A percentile compares a stretch with the other conserved stretches of the same genome.
phyloP scores from a whole-genome alignment of 2,797 vertebrate species.

The Xyrichtys novacula region DNA sequence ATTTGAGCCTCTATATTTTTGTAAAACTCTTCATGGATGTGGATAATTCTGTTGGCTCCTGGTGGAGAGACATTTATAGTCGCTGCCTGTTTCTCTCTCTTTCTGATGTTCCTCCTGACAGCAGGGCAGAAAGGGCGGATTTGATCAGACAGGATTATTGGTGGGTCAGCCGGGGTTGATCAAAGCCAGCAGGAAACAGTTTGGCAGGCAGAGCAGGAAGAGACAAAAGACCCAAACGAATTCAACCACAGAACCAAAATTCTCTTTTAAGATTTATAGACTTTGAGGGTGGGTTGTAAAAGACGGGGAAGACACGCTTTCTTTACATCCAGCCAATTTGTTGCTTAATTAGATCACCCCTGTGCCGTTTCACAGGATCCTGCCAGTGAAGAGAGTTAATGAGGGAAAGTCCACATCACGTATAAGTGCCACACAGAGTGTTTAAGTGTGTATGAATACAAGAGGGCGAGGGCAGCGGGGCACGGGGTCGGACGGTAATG shows the following conservation, averaged over 20 bases:
- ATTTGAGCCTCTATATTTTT: slow-evolving; percentile 9
- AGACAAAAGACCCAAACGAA: slow-evolving; percentile 27
- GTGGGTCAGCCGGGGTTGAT: slow-evolving; percentile 36
- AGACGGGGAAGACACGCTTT: slow-evolving; percentile 25
- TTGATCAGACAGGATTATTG: slow-evolving; percentile 32
- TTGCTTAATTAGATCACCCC: slow-evolving; percentile 25
- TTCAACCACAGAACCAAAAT: slow-evolving; percentile 25
- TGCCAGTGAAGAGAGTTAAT: slow-evolving; percentile 21
- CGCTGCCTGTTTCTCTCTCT: slow-evolving; percentile 24
- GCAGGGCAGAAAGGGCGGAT: slow-evolving; percentile 24
- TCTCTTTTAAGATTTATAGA: slow-evolving; percentile 20
- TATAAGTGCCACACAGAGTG: slow-evolving; percentile 41
- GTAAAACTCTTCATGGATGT: not conserved
- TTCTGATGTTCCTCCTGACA: slow-evolving; percentile 26
- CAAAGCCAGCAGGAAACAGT: slow-evolving; percentile 33
- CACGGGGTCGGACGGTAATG: slow-evolving; percentile 70
- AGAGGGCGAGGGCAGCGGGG: slow-evolving; percentile 54
- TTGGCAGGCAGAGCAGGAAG: slow-evolving; percentile 31
- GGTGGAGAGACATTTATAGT: slow-evolving; percentile 31
- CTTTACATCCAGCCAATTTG: slow-evolving; percentile 34
- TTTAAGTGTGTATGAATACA: slow-evolving; percentile 19
- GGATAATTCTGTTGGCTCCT: not conserved
- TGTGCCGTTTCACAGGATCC: not conserved
- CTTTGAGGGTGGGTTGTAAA: not conserved
- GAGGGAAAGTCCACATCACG: slow-evolving; percentile 52